phyloP scores from a whole-genome alignment of 2,888 invertebrate genomes.

The Pachydiplax longipennis region DNA sequence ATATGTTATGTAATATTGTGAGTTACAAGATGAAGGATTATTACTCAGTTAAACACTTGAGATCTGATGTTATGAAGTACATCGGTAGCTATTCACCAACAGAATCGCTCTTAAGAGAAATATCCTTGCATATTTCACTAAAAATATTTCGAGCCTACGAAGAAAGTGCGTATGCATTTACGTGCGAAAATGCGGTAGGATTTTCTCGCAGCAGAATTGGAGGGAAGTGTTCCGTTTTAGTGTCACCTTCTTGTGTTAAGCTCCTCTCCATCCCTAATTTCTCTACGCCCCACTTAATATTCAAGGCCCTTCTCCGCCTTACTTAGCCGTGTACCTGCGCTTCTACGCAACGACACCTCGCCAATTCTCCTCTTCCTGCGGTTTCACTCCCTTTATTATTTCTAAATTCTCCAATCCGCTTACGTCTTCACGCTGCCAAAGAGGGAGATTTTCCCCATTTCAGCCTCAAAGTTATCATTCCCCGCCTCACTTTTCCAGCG shows the following conservation, averaged over 20 bases:
- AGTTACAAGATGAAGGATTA: too few relatives aligned
- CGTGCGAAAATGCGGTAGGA: background rate
- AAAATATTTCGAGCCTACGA: too few relatives aligned
- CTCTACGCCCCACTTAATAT: background rate
- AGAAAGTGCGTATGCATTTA: background rate
- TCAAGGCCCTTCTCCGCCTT: background rate
- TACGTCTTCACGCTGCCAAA: conserved; percentile 36
- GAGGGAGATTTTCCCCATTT: conserved; percentile 1
- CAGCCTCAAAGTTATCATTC: background rate
- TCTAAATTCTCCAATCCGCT: conserved; percentile 38
- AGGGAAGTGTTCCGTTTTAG: background rate
- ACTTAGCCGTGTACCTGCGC: too few relatives aligned
- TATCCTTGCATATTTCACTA: too few relatives aligned
- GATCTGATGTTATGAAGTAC: too few relatives aligned
- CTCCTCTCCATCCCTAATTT: background rate
- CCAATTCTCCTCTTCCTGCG: background rate
- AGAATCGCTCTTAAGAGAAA: too few relatives aligned
- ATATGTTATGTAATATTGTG: too few relatives aligned
- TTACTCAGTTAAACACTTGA: too few relatives aligned
- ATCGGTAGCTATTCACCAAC: too few relatives aligned
- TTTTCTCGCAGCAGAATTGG: background rate
- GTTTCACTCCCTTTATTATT: background rate
- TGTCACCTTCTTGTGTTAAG: too few relatives aligned
- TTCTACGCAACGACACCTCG: background rate
- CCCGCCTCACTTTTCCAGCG: background rate